Evolutionary conservation across 1,140 invertebrate genomes (phyloP).

Genomic region (Nebria ingens): DNA sequence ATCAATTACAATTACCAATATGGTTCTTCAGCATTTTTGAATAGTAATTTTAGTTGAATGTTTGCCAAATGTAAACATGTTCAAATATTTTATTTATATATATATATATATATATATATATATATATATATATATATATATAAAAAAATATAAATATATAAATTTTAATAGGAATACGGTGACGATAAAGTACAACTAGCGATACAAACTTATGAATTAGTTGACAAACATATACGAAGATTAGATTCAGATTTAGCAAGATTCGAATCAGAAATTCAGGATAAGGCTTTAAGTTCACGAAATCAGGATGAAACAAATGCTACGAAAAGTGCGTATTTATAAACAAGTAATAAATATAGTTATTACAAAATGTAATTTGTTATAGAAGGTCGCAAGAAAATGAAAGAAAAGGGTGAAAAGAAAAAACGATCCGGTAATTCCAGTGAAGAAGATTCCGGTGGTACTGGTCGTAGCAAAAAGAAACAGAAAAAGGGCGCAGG

Average conservation of each 20-base stretch:
- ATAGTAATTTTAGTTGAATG: too few relatives aligned
- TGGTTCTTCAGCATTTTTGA: too few relatives aligned
- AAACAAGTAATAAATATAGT: too few relatives aligned
- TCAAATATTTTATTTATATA: too few relatives aligned
- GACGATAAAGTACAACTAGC: constrained; percentile 96
- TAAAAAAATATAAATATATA: too few relatives aligned
- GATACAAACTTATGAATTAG: constrained; percentile 96
- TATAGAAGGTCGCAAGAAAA: constrained; percentile 47
- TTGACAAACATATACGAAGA: constrained; percentile 95
- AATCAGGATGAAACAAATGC: constrained; percentile 46
- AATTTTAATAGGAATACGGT: constrained; percentile 72
- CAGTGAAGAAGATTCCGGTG: constrained; percentile 49
- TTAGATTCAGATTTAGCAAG: constrained; percentile 91
- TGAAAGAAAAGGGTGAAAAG: constrained; percentile 45
- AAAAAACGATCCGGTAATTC: constrained; percentile 50
- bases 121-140: too few relatives aligned
- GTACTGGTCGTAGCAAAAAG: constrained; percentile 46
- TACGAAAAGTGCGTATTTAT: constrained; percentile 36
- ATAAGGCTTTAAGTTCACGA: constrained; percentile 71
- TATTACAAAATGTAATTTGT: constrained; percentile 15
- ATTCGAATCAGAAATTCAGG: constrained; percentile 94
- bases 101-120: too few relatives aligned
- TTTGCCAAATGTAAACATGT: too few relatives aligned
- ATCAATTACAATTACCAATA: too few relatives aligned
- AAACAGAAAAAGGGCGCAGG: constrained; percentile 58